Conservation (phyloP, 2,797 vertebrate genomes). For the Lemur catta region DNA sequence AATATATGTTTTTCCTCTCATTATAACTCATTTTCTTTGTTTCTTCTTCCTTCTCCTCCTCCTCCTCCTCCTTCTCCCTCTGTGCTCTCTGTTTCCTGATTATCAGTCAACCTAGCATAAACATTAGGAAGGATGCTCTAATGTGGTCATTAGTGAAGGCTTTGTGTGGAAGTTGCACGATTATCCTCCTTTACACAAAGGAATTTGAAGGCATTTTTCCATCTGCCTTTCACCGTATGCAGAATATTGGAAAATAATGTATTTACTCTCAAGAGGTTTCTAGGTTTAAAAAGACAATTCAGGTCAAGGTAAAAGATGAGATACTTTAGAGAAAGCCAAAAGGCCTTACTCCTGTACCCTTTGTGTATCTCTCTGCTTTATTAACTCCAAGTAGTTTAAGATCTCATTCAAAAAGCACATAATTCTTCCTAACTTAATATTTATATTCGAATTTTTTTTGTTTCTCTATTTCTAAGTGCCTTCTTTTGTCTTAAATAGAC, state of each 20-base stretch:
- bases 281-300: neutral
- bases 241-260: conserved; percentile 12
- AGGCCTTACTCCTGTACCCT: neutral
- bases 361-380: neutral
- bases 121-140: neutral
- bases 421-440: neutral
- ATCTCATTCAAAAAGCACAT: neutral
- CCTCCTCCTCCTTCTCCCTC: neutral
- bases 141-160: conserved; percentile 12
- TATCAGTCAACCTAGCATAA: neutral
- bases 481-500: neutral
- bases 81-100: neutral
- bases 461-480: neutral
- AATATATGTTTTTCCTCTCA: neutral
- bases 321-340: neutral
- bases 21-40: neutral
- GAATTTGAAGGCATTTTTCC: neutral
- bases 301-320: neutral
- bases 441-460: neutral
- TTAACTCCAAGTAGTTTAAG: neutral
- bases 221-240: neutral
- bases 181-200: neutral
- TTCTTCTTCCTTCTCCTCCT: neutral
- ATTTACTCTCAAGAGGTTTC: conserved; percentile 39
- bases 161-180: neutral